Percentiles rank a stretch among this genome's conserved stretches.
Evolutionary conservation across 2,888 invertebrate species (phyloP).

Genomic region (Calameuta filiformis): DNA sequence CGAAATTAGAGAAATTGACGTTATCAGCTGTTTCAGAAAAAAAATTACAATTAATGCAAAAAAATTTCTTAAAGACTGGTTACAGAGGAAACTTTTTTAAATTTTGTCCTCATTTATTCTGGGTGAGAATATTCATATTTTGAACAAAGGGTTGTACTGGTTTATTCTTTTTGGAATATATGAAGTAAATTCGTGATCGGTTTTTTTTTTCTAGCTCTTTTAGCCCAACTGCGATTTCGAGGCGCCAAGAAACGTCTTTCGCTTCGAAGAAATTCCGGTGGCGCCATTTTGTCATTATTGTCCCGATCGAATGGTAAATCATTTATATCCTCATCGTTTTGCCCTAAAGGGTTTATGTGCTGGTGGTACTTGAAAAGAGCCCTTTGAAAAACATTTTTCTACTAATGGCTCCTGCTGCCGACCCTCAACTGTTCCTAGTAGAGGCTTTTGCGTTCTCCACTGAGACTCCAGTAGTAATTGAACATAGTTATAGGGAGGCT

Average conservation of each 20-base stretch:
- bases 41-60: neutral
- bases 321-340: slow-evolving; percentile 42
- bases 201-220: neutral
- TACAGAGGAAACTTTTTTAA: neutral
- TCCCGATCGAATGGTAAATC: slow-evolving; percentile 54
- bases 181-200: neutral
- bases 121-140: neutral
- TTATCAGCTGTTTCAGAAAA: neutral
- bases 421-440: slow-evolving; percentile 34
- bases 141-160: neutral
- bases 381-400: slow-evolving; percentile 64
- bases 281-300: slow-evolving; percentile 61
- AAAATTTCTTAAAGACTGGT: neutral
- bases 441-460: slow-evolving; percentile 21
- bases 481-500: slow-evolving; percentile 29
- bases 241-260: neutral
- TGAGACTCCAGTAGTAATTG: slow-evolving; percentile 36
- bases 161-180: neutral
- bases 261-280: slow-evolving; percentile 7
- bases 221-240: neutral
- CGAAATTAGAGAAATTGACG: neutral
- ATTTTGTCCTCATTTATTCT: too few species aligned
- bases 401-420: slow-evolving; percentile 59
- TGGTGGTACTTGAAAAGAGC: slow-evolving; percentile 52
- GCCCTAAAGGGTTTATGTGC: slow-evolving; percentile 50